Evolutionary conservation across 2,888 invertebrate genomes (phyloP).

Genomic region (Hemithea aestivaria): DNA sequence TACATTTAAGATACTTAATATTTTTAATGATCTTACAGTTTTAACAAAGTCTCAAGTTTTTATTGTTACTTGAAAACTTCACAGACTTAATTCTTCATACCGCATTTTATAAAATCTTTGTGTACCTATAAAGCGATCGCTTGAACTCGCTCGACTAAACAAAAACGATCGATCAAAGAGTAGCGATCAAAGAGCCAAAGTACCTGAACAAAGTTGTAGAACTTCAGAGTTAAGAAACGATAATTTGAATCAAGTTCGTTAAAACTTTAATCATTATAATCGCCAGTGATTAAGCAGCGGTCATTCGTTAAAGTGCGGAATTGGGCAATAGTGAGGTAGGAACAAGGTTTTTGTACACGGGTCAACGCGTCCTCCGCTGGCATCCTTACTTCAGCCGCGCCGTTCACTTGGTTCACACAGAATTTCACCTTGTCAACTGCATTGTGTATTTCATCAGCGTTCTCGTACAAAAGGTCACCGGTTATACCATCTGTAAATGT

Average conservation of each 20-base stretch:
- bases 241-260: conserved; percentile 8
- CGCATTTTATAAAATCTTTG: too few species aligned
- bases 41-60: too few species aligned
- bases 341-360: conserved; percentile 46
- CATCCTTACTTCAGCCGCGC: conserved; percentile 53
- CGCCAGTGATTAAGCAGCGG: conserved; percentile 30
- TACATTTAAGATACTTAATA: too few species aligned
- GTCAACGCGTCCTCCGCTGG: conserved; percentile 50
- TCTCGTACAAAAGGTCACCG: conserved; percentile 46
- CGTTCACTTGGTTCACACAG: conserved; percentile 56
- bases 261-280: conserved; percentile 11
- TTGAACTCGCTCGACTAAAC: not conserved
- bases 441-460: conserved; percentile 52
- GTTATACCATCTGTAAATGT: conserved; percentile 29
- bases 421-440: conserved; percentile 68
- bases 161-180: not conserved
- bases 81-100: too few species aligned
- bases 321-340: conserved; percentile 47
- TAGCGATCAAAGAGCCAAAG: not conserved
- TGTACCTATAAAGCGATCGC: too few species aligned
- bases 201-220: not conserved
- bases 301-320: conserved; percentile 24
- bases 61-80: too few species aligned
- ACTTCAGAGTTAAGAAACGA: conserved; percentile 1
- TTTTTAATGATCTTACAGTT: too few species aligned